Base-by-base conservation (phyloP, 2,797 vertebrate genomes). In the Myripristis jacobus region DNA sequence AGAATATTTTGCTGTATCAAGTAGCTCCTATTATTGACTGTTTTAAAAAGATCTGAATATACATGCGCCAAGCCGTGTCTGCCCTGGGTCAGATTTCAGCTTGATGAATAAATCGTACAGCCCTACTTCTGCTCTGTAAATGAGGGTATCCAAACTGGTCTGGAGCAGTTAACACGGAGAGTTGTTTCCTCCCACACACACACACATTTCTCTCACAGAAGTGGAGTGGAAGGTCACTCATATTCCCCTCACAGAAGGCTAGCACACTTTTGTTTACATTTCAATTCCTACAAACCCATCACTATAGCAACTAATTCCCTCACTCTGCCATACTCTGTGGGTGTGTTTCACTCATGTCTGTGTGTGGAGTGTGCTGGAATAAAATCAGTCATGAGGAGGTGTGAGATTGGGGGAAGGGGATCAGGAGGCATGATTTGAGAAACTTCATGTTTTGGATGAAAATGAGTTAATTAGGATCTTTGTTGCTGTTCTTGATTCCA, bases 241-340 rank as follows among this genome's bases (percentile, higher is more conserved):
- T 84, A 85, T 88, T 90, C 88, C 90, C 79, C 80, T 82, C 12
- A 24, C 84, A 87, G 88, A 87, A 89, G 77, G 79, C 73, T 79
- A 82, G 75, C 83, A 88, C 84, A 79, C 81, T 86, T 57, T 66
- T 91, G 89, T 91, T 92, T 90, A 90, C 86, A 80, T 90, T 83
- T 80, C 74, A 68, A 64, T 83, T 83, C 73, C 60, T 77, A 76
- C 90, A 69, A 79, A 81, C 71, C 73, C 82, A 19, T 92, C 75
- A 21, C 89, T 80, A 90, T 92, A 84, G 89, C 89, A 84, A 91
- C 88, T 69, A 50, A 2, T 83, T 72, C 83, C 46, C 52, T 55
- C 36, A 80, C 82, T 87, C 64, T 52, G 71, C 62, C 79, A 7
- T 59, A 18, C 65, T 52, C 5, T 43, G 85, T 89, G 84, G 85